phyloP scores from a whole-genome alignment of 64 coral and sea anemone genomes.

The Dendronephthya gigantea region DNA sequence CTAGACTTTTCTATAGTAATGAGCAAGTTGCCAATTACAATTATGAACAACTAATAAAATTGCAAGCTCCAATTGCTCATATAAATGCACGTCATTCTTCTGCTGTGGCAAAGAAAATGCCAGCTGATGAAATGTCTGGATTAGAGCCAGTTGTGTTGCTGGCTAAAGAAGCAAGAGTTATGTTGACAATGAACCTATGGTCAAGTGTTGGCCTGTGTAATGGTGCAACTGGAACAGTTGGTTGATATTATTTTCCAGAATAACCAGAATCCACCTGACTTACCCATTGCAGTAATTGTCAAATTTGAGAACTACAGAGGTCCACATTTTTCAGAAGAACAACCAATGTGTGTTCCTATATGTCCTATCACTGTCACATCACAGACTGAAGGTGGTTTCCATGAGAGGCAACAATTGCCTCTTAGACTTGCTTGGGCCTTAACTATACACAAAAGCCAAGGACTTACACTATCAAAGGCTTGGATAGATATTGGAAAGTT shows the following conservation, averaged over 20 bases:
- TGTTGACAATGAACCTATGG: background rate
- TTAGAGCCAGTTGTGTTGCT: background rate
- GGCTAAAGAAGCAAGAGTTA: too few relatives aligned
- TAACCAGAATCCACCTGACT: background rate
- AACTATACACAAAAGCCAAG: background rate
- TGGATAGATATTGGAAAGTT: background rate
- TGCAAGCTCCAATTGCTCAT: too few relatives aligned
- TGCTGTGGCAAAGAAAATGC: background rate
- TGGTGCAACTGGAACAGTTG: background rate
- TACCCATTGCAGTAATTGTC: background rate
- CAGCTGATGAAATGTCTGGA: background rate
- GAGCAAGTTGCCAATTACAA: too few relatives aligned
- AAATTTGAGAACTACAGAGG: background rate
- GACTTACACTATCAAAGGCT: background rate
- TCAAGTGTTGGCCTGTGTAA: background rate
- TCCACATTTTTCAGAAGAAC: background rate
- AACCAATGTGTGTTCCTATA: background rate
- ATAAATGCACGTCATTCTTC: background rate
- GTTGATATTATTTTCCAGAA: background rate
- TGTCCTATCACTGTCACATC: background rate
- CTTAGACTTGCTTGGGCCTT: too few relatives aligned
- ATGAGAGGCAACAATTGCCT: background rate
- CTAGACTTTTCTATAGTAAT: too few relatives aligned
- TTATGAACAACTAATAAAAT: too few relatives aligned
- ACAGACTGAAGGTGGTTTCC: background rate